Conservation (phyloP, 2,113 vertebrate species). For the Oenanthe melanoleuca region DNA sequence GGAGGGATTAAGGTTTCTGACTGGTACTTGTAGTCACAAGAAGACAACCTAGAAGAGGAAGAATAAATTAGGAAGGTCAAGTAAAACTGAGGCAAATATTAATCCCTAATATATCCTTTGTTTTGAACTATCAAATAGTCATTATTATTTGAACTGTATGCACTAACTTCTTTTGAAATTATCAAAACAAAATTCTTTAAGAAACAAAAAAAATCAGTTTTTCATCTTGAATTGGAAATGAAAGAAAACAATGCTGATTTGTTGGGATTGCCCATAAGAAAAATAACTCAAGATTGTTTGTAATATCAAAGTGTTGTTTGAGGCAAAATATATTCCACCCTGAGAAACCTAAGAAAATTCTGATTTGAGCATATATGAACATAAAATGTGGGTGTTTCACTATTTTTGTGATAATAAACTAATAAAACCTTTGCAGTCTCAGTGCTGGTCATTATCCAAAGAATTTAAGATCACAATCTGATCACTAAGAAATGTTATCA, state of each 20-base stretch:
- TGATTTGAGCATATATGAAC: neutral
- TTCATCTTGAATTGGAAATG: neutral
- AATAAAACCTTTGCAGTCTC: neutral
- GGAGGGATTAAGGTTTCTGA: neutral
- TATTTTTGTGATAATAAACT: neutral
- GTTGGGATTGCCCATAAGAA: neutral
- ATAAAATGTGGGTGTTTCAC: neutral
- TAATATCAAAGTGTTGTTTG: neutral
- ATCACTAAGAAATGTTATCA: neutral
- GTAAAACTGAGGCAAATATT: neutral
- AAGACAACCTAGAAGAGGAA: neutral
- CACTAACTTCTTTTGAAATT: neutral
- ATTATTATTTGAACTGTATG: neutral
- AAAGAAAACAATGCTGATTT: neutral
- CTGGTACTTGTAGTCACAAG: neutral
- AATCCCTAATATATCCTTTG: neutral
- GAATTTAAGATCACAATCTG: accelerated
- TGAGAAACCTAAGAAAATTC: neutral
- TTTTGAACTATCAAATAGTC: neutral
- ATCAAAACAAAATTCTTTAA: neutral
- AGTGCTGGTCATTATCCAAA: neutral
- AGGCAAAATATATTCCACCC: neutral
- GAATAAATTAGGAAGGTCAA: neutral
- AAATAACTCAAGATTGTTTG: neutral
- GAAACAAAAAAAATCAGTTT: neutral